Base-by-base conservation (phyloP, 1,140 invertebrate species). In the Ceratitis capitata region DNA sequence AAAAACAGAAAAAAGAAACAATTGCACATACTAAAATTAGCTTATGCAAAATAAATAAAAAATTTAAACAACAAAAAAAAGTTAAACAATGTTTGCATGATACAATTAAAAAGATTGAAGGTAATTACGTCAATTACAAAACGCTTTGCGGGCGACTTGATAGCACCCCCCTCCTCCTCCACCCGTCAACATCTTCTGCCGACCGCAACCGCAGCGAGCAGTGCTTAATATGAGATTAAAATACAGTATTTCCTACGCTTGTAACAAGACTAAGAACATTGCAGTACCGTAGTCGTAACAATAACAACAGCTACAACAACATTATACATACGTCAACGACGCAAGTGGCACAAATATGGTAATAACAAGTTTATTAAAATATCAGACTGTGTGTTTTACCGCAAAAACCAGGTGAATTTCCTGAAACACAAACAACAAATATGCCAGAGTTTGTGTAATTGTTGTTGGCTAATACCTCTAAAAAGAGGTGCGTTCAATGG, bases 301-400 rank as follows among this genome's bases (percentile, higher is more conserved):
- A 61, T 26, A 26, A 61, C n/a, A n/a, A 19, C 56, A 26, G 1
- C 6, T 2, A 12, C 23, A 29, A 61, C n/a, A 29, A 29, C n/a
- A 61, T n/a, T 42, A 51, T 1, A 19, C 82, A 7, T 51, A 82
- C 45, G 56, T 29, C 56, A 85, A 3, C 42, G 53, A 47, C 78
- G n/a, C n/a, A n/a, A n/a, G n/a, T 47, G 53, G 10, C 51, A 42
- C 74, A 61, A 82, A 53, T 64, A 74, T 14, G 23, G 58, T 23
- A 74, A 49, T 49, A 85, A 69, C 61, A 69, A 69, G 69, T 45
- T 78, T n/a, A 45, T 78, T 78, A 23, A 47, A 47, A 47, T 23
- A 78, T 78, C 16, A 45, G 42, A 6, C n/a, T 78, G 69, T n/a
- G n/a, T n/a, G n/a, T 78, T 78, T 78, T 47, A 23, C 69, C 39